A percentile compares a stretch with the other conserved stretches of the same genome.
phyloP scores from a whole-genome alignment of 2,797 vertebrate species.

The Gallinago nigripennis region DNA sequence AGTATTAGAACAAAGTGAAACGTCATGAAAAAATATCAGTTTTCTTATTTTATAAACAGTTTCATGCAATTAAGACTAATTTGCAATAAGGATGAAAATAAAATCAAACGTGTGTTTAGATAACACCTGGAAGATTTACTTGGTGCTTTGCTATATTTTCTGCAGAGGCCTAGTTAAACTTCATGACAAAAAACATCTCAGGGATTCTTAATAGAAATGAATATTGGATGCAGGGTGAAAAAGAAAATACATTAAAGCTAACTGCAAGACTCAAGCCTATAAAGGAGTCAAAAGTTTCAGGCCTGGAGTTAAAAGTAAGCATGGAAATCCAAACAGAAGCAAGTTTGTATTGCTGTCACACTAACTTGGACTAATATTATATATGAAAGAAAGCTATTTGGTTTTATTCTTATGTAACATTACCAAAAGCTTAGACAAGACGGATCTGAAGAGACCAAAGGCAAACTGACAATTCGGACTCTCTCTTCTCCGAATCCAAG shows the following conservation, averaged over 20 bases:
- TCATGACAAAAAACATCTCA: background rate
- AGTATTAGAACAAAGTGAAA: background rate
- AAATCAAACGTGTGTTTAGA: background rate
- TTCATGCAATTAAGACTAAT: background rate
- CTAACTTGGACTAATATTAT: background rate
- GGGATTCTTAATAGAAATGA: background rate
- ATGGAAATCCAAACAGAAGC: background rate
- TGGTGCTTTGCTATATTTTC: background rate
- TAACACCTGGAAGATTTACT: background rate
- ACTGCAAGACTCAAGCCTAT: background rate
- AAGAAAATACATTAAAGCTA: background rate
- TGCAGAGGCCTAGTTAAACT: background rate
- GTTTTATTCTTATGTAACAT: background rate
- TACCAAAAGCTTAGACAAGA: slow-evolving; percentile 93
- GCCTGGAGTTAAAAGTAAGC: background rate
- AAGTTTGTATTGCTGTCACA: background rate
- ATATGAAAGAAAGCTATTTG: background rate
- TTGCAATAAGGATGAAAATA: background rate
- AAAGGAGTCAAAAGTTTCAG: background rate
- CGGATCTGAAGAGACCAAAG: slow-evolving; percentile 65
- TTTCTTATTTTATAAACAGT: background rate
- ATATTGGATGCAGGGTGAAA: background rate
- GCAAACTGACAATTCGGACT: slow-evolving; percentile 82
- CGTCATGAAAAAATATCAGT: background rate
- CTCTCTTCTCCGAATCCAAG: slow-evolving; percentile 62